Evolutionary conservation across 2,797 vertebrate species (phyloP).

Genomic region (Propithecus deckenii): DNA sequence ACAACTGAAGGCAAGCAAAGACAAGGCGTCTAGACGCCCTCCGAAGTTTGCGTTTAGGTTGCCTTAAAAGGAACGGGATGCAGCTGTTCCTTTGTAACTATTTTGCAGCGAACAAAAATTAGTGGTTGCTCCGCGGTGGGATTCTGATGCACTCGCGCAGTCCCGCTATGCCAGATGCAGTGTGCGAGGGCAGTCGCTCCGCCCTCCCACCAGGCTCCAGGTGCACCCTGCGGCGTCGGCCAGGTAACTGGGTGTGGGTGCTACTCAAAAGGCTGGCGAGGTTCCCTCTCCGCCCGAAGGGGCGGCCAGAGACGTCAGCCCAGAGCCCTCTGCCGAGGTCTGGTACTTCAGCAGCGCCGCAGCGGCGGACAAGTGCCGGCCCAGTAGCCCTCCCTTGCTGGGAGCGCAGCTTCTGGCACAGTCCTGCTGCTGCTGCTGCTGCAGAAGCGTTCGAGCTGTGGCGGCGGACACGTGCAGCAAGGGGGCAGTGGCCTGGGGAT

Average conservation of each 20-base stretch:
- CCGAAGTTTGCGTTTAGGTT: not conserved
- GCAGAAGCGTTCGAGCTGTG: not conserved
- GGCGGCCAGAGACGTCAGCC: conserved; percentile 27
- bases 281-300: not conserved
- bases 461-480: conserved; percentile 74
- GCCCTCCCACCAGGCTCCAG: not conserved
- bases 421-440: not conserved
- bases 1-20: not conserved
- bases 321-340: not conserved
- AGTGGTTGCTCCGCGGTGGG: fast-evolving
- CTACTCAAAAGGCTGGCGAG: not conserved
- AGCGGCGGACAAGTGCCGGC: not conserved
- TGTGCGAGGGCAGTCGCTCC: fast-evolving
- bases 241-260: too few species aligned
- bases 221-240: not conserved
- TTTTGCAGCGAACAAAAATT: not conserved
- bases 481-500: conserved; percentile 69
- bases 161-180: fast-evolving
- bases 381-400: not conserved
- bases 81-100: not conserved
- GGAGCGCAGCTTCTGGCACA: not conserved
- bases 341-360: not conserved
- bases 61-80: not conserved
- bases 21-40: not conserved
- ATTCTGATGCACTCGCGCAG: not conserved